Evolutionary conservation across 2,797 vertebrate species (phyloP).

Genomic region (Distichodus sexfasciatus): DNA sequence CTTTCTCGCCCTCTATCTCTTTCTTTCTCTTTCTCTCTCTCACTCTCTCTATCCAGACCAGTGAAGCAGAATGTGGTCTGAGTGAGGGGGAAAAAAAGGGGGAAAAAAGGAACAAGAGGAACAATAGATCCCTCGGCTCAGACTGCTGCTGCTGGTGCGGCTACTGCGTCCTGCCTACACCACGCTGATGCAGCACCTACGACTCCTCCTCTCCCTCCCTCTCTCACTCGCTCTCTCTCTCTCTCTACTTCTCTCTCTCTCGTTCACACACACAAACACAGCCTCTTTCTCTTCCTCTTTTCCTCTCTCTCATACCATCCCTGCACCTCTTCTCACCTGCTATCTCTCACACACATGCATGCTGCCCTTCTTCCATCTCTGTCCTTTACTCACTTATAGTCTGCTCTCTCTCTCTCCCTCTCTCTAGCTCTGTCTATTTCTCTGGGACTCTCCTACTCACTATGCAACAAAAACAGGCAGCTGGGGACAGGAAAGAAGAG

Average conservation of each 20-base stretch:
- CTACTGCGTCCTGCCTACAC: constrained; percentile 58
- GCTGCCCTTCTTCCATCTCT: constrained; percentile 3
- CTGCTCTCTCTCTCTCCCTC: not conserved
- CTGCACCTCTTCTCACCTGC: not conserved
- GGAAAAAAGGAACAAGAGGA: constrained; percentile 73
- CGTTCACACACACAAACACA: not conserved
- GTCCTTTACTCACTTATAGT: constrained; percentile 3
- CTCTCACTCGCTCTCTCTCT: constrained; percentile 36
- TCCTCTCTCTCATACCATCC: constrained; percentile 1
- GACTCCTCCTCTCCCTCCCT: constrained; percentile 33
- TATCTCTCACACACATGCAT: not conserved
- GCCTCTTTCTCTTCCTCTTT: not conserved
- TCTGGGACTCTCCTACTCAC: constrained; percentile 11
- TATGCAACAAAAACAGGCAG: constrained; percentile 21
- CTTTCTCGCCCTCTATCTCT: constrained; percentile 18
- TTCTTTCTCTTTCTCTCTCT: not conserved
- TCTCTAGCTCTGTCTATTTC: constrained; percentile 12
- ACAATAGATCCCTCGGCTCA: constrained; percentile 83
- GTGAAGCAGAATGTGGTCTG: constrained; percentile 59
- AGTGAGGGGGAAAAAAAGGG: constrained; percentile 51
- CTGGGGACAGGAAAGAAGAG: not conserved
- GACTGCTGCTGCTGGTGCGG: constrained; percentile 61
- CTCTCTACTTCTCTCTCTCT: not conserved
- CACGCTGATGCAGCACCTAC: constrained; percentile 66
- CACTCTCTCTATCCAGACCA: constrained; percentile 57